A percentile compares a stretch with the other conserved stretches of the same genome.
Conservation (phyloP, 2,113 vertebrate genomes). For the Willisornis vidua region DNA sequence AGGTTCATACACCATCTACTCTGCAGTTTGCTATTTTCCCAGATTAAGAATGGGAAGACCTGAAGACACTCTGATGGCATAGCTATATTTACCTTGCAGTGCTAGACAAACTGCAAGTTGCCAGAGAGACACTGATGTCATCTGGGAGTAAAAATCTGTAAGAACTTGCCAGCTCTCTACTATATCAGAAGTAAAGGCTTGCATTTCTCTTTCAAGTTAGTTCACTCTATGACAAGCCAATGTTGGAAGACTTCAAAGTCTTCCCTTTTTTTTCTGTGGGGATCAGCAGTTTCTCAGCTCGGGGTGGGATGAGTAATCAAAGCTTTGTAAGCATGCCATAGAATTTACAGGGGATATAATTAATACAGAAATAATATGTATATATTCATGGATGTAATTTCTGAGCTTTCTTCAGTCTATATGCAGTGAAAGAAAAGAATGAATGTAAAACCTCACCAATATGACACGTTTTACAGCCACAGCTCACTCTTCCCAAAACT, state of each 20-base stretch:
- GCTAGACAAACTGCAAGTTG: constrained; percentile 22
- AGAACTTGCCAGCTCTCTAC: constrained; percentile 25
- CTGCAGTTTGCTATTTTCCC: not conserved
- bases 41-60: not conserved
- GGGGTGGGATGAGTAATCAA: not conserved
- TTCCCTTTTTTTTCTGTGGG: not conserved
- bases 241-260: constrained; percentile 7
- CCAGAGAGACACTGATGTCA: constrained; percentile 41
- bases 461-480: not conserved
- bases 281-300: constrained; percentile 33
- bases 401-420: not conserved
- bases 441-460: not conserved
- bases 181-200: constrained; percentile 45
- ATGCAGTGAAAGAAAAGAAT: not conserved
- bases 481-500: not conserved
- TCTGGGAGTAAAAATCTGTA: constrained; percentile 16
- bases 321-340: not conserved
- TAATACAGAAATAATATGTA: not conserved
- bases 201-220: constrained; percentile 54
- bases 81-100: not conserved
- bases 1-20: not conserved
- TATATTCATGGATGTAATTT: not conserved
- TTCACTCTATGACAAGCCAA: not conserved
- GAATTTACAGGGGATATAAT: not conserved
- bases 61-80: rapidly evolving